Conservation (phyloP, 2,888 invertebrate species). For the Torymus aiolomorphi region DNA sequence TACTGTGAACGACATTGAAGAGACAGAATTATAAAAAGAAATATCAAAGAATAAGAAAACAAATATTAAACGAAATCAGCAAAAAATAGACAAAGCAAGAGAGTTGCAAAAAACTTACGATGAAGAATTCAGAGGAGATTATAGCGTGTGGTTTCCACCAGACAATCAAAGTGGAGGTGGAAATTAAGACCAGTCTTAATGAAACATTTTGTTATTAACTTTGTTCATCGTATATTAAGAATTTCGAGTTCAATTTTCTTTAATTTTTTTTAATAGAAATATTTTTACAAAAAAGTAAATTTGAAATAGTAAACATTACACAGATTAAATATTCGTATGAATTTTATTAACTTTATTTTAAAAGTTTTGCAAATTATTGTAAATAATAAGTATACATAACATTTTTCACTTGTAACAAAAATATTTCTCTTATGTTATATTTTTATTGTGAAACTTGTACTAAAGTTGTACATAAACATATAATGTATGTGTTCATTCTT, state of each 20-base stretch:
- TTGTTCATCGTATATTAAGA: slow-evolving; percentile 8
- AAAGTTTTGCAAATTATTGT: too few species aligned
- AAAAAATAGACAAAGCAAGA: slow-evolving; percentile 61
- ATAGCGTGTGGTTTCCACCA: slow-evolving; percentile 88
- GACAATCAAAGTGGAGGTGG: slow-evolving; percentile 86
- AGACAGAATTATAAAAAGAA: slow-evolving; percentile 37
- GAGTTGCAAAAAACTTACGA: slow-evolving; percentile 48
- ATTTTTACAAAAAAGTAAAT: neutral
- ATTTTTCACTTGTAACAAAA: too few species aligned
- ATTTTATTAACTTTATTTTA: too few species aligned
- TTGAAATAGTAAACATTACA: neutral
- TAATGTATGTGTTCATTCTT: too few species aligned
- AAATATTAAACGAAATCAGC: slow-evolving; percentile 60
- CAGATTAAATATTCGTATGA: neutral
- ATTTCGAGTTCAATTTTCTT: neutral
- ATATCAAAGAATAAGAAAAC: slow-evolving; percentile 59
- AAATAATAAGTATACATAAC: too few species aligned
- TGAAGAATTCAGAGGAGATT: slow-evolving; percentile 77
- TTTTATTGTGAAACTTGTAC: too few species aligned
- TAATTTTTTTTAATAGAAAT: slow-evolving; percentile 5
- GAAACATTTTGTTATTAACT: slow-evolving; percentile 87
- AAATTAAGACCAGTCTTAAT: slow-evolving; percentile 84
- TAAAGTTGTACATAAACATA: too few species aligned
- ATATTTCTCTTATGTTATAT: too few species aligned
- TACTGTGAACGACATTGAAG: slow-evolving; percentile 8